A percentile compares a stretch with the other conserved stretches of the same genome.
Evolutionary conservation across 2,888 invertebrate genomes (phyloP).

Genomic region (Caenorhabditis panamensis): DNA sequence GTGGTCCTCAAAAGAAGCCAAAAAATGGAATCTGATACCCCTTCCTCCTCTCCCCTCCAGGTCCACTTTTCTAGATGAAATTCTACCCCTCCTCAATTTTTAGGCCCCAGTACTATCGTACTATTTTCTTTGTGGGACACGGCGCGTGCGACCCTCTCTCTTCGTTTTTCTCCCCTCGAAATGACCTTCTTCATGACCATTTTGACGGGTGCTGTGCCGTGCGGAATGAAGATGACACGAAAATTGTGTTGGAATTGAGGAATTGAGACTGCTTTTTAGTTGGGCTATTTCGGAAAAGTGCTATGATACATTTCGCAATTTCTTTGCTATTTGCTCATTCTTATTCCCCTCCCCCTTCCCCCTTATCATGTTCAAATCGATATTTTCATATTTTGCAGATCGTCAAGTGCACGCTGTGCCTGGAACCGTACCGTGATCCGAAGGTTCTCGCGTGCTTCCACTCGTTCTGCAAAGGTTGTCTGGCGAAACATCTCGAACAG

Average conservation of each 20-base stretch:
- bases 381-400: slow-evolving; percentile 57
- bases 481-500: slow-evolving; percentile 85
- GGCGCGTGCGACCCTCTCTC: background rate
- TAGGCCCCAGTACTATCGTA: background rate
- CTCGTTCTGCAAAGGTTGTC: slow-evolving; percentile 89
- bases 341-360: background rate
- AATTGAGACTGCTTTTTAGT: too few relatives aligned
- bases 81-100: slow-evolving; percentile 32
- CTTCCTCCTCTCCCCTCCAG: background rate
- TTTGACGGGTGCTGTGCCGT: slow-evolving; percentile 10
- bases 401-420: slow-evolving; percentile 76
- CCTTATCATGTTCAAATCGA: background rate
- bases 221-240: slow-evolving; percentile 33
- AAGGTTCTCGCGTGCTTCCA: slow-evolving; percentile 90
- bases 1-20: background rate
- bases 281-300: too few relatives aligned
- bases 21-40: background rate
- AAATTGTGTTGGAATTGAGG: slow-evolving; percentile 10
- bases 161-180: too few relatives aligned
- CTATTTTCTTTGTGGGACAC: background rate
- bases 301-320: background rate
- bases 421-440: slow-evolving; percentile 87
- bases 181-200: too few relatives aligned
- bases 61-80: slow-evolving; percentile 9
- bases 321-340: background rate